A percentile compares a stretch with the other conserved stretches of the same genome.
phyloP scores from a whole-genome alignment of 2,888 invertebrate genomes.

The Prosapia bicincta region DNA sequence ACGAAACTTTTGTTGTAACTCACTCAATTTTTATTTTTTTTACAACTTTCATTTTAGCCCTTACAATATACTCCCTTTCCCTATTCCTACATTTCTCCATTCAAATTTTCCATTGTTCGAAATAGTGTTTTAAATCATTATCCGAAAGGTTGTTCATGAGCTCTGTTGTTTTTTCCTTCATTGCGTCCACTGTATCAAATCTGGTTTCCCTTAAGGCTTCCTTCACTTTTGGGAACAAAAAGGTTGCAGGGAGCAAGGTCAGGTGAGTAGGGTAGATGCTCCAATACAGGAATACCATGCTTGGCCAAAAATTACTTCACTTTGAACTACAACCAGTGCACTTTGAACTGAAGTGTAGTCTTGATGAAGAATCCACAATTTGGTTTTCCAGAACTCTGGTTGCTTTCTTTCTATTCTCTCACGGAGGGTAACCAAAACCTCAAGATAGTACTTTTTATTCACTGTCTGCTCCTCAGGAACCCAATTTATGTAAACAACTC shows the following conservation, averaged over 20 bases:
- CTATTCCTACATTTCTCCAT: neutral
- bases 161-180: neutral
- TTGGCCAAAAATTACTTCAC: constrained; percentile 36
- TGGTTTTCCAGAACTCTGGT: constrained; percentile 35
- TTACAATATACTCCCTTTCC: neutral
- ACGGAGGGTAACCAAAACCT: constrained; percentile 34
- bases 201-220: neutral
- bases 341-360: constrained; percentile 37
- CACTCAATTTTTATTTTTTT: neutral
- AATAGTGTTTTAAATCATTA: neutral
- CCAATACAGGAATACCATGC: constrained; percentile 35
- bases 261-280: constrained; percentile 37
- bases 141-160: neutral
- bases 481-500: constrained; percentile 37
- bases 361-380: constrained; percentile 38
- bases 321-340: constrained; percentile 31
- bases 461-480: constrained; percentile 37
- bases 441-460: constrained; percentile 36
- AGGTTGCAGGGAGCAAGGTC: constrained; percentile 20
- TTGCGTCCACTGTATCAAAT: neutral
- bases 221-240: constrained; percentile 1
- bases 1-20: neutral
- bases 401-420: constrained; percentile 35
- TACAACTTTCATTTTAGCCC: neutral
- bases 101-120: constrained; percentile 1